Evolutionary conservation across 1,140 invertebrate genomes (phyloP).

Genomic region (Trichonephila clavata): DNA sequence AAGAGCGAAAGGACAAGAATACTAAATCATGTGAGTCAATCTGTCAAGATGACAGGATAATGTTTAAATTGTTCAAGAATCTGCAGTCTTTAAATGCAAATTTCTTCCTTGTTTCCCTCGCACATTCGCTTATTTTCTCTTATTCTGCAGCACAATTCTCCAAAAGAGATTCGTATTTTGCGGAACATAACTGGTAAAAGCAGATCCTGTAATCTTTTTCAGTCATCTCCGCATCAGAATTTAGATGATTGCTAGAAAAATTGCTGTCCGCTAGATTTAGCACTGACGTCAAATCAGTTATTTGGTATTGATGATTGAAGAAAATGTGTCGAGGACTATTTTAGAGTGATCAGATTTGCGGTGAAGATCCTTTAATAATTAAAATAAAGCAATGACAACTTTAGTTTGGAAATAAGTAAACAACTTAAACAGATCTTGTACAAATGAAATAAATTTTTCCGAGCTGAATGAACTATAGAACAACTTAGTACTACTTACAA

Average conservation of each 20-base stretch:
- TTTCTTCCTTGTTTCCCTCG: constrained; percentile 43
- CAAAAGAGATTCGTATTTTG: neutral
- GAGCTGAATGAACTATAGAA: too few relatives aligned
- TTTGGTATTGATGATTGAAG: neutral
- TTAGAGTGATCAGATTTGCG: neutral
- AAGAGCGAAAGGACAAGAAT: neutral
- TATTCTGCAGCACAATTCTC: neutral
- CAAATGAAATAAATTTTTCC: too few relatives aligned
- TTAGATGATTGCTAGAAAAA: neutral
- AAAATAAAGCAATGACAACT: too few relatives aligned
- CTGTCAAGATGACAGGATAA: constrained; percentile 58
- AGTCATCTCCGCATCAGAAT: neutral
- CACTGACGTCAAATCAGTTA: neutral
- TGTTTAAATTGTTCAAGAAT: constrained; percentile 59
- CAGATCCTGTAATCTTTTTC: neutral
- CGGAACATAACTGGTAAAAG: neutral
- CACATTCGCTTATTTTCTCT: neutral
- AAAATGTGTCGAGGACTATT: neutral
- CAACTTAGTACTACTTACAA: too few relatives aligned
- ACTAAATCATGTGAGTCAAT: constrained; percentile 26
- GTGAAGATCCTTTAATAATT: too few relatives aligned
- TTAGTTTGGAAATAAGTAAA: too few relatives aligned
- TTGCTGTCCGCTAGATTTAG: neutral
- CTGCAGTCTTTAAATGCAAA: constrained; percentile 25
- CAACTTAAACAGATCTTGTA: too few relatives aligned